A percentile compares a stretch with the other conserved stretches of the same genome.
These are phyloP conservation scores for Atta texana DNA, from an alignment of 1,140 invertebrate species.

Conservation along the genomic window DNA sequence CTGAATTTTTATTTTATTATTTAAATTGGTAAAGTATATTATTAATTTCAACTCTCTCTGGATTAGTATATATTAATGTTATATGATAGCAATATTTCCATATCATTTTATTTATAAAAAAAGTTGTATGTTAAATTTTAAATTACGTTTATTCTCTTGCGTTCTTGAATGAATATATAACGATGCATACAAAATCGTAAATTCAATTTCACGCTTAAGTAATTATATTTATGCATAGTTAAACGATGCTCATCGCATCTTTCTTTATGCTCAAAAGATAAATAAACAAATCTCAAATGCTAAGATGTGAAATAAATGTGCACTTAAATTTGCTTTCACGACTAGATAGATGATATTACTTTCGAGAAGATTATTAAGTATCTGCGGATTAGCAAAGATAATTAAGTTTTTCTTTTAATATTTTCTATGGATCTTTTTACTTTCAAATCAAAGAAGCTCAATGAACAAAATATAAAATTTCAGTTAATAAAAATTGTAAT, in stretches of 20 bases:
- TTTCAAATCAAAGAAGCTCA: neutral
- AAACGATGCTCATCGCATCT: neutral
- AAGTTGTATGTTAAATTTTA: neutral
- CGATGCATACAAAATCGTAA: neutral
- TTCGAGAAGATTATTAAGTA: neutral
- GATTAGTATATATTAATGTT: neutral
- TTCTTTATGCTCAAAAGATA: conserved; percentile 32
- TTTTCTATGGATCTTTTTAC: neutral
- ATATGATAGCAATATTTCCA: neutral
- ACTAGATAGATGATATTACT: neutral
- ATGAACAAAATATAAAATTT: neutral
- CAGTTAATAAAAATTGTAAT: neutral
- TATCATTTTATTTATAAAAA: neutral
- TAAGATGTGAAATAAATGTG: conserved; percentile 49
- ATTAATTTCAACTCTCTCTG: neutral
- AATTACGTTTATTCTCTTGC: neutral
- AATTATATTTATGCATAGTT: conserved; percentile 48
- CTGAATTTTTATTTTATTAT: no score
- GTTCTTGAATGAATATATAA: neutral
- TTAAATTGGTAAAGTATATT: neutral
- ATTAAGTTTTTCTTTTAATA: neutral
- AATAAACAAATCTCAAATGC: conserved; percentile 29
- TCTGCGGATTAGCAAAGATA: neutral
- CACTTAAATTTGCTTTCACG: conserved; percentile 38
- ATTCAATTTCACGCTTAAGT: conserved; percentile 46